A percentile compares a stretch with the other conserved stretches of the same genome.
phyloP scores from a whole-genome alignment of 2,797 vertebrate genomes.

The Sardinella longiceps region DNA sequence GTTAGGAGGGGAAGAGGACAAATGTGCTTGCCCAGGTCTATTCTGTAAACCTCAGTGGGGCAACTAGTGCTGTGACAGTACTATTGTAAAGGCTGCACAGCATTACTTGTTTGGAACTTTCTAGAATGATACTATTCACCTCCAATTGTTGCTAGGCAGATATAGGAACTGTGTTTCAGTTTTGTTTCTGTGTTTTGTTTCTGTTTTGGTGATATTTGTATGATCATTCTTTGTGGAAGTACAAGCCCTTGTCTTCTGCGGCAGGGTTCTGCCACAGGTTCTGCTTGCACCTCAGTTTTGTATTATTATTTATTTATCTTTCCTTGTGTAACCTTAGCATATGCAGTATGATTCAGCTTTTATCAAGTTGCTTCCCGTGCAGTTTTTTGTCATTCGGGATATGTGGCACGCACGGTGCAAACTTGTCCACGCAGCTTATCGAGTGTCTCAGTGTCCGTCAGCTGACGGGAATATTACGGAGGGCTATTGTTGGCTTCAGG shows the following conservation, averaged over 20 bases:
- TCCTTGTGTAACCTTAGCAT: constrained; percentile 18
- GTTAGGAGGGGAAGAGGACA: not conserved
- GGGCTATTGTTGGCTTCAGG: constrained; percentile 1
- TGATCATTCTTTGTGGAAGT: not conserved
- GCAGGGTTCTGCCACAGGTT: not conserved
- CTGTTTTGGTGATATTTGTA: not conserved
- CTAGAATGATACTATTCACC: not conserved
- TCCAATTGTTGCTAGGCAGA: not conserved
- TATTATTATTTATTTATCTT: no score
- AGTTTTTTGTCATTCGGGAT: constrained; percentile 17
- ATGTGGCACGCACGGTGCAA: not conserved
- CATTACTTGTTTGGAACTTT: not conserved
- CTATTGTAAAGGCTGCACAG: not conserved
- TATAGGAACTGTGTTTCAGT: not conserved
- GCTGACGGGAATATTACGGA: not conserved
- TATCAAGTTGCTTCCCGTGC: constrained; percentile 45
- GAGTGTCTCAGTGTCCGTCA: not conserved
- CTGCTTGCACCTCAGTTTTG: not conserved
- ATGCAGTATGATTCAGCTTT: constrained; percentile 26
- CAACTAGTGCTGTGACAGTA: not conserved
- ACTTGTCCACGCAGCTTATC: constrained; percentile 10
- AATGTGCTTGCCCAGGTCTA: not conserved
- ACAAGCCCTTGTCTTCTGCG: not conserved
- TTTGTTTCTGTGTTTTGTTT: not conserved
- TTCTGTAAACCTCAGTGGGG: not conserved